A percentile compares a stretch with the other conserved stretches of the same genome.
Evolutionary conservation across 1,140 invertebrate species (phyloP).

Genomic region (Macrotrachela quadricornifera): DNA sequence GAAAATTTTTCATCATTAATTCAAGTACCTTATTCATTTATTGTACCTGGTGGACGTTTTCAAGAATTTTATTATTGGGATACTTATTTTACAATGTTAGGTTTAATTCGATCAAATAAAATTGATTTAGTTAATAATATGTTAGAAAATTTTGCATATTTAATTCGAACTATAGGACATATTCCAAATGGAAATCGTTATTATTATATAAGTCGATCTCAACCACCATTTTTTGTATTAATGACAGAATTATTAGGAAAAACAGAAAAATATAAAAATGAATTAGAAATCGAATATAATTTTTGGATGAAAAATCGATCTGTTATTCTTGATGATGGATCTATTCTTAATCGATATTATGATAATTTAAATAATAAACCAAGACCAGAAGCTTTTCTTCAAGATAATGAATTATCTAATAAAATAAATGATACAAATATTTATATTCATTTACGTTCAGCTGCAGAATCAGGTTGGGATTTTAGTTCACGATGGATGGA

Average conservation of each 20-base stretch:
- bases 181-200: constrained; percentile 71
- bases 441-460: constrained; percentile 60
- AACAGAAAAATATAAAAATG: constrained; percentile 42
- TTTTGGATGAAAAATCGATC: constrained; percentile 35
- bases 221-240: constrained; percentile 57
- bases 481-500: constrained; percentile 71
- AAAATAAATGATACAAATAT: constrained; percentile 34
- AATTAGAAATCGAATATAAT: constrained; percentile 49
- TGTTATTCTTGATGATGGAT: constrained; percentile 14
- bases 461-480: constrained; percentile 79
- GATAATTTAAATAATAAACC: not conserved
- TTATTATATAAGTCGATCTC: constrained; percentile 59
- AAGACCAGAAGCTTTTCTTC: constrained; percentile 63
- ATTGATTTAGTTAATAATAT: constrained; percentile 52
- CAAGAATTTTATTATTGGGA: constrained; percentile 75
- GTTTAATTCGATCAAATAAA: constrained; percentile 61
- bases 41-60: constrained; percentile 75
- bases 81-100: constrained; percentile 72
- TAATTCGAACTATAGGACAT: constrained; percentile 37
- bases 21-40: constrained; percentile 51
- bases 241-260: constrained; percentile 41
- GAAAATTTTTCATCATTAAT: not conserved
- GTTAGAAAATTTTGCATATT: constrained; percentile 20
- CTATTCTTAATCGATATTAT: not conserved
- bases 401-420: constrained; percentile 26